Percentiles rank a stretch among this genome's conserved stretches.
phyloP scores from a whole-genome alignment of 2,888 invertebrate species.

The Eupithecia centaureata region DNA sequence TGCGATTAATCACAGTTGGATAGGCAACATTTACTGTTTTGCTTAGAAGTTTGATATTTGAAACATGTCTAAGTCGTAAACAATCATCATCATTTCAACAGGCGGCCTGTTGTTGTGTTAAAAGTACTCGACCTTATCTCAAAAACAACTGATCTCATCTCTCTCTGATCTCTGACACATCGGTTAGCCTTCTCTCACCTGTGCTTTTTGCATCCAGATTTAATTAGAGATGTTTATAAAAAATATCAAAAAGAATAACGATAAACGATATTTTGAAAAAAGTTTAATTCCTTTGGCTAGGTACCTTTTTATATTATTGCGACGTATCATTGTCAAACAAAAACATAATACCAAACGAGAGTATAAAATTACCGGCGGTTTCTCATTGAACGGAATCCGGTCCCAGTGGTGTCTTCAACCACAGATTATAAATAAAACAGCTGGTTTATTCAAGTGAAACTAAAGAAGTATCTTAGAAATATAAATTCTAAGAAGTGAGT shows the following conservation, averaged over 20 bases:
- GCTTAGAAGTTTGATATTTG: background rate
- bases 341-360: constrained; percentile 38
- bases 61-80: background rate
- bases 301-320: constrained; percentile 33
- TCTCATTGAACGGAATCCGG: constrained; percentile 44
- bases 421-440: constrained; percentile 26
- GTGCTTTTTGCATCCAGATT: background rate
- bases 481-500: background rate
- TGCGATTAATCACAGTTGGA: constrained; percentile 31
- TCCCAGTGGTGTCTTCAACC: constrained; percentile 25
- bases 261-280: background rate
- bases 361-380: constrained; percentile 41
- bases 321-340: constrained; percentile 43
- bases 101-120: no score
- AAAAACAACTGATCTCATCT: no score
- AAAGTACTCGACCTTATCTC: no score
- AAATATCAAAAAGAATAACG: background rate
- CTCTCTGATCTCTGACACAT: no score
- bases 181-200: background rate
- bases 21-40: constrained; percentile 2
- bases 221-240: background rate
- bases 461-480: background rate
- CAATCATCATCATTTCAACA: background rate
- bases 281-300: constrained; percentile 2
- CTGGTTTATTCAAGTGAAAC: constrained; percentile 16